Evolutionary conservation across 2,113 vertebrate genomes (phyloP).

Genomic region (Otis tarda): DNA sequence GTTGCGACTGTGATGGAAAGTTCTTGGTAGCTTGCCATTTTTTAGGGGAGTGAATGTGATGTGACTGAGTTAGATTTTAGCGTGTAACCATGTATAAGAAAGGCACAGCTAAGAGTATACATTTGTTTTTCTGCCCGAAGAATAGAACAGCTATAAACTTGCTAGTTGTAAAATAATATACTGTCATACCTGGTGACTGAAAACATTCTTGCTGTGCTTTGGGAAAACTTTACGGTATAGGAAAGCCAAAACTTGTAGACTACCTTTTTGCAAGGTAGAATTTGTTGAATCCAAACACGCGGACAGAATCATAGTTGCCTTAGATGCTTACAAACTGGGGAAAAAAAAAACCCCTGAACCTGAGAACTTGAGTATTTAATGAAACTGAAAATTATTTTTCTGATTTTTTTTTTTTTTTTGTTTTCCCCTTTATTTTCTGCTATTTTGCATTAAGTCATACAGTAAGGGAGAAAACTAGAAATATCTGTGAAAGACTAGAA

Average conservation of each 20-base stretch:
- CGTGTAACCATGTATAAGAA: neutral
- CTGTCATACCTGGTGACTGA: neutral
- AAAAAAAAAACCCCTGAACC: fast-evolving
- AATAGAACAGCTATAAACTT: neutral
- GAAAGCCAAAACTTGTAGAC: neutral
- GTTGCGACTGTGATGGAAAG: neutral
- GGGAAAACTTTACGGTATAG: neutral
- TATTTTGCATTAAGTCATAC: neutral
- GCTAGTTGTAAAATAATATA: neutral
- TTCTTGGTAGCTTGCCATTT: neutral
- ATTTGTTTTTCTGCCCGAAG: neutral
- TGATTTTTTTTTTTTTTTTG: neutral
- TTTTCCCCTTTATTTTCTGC: neutral
- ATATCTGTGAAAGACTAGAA: neutral
- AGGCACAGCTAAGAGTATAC: neutral
- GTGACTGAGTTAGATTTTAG: neutral
- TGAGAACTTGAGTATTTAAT: neutral
- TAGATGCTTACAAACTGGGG: neutral
- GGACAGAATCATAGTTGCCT: neutral
- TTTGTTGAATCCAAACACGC: neutral
- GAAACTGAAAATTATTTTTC: neutral
- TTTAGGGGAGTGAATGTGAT: neutral
- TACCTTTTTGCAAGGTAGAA: neutral
- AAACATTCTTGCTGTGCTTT: neutral
- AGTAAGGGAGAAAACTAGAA: neutral